phyloP scores from a whole-genome alignment of 2,888 invertebrate species.

The Chrysomela aeneicollis region DNA sequence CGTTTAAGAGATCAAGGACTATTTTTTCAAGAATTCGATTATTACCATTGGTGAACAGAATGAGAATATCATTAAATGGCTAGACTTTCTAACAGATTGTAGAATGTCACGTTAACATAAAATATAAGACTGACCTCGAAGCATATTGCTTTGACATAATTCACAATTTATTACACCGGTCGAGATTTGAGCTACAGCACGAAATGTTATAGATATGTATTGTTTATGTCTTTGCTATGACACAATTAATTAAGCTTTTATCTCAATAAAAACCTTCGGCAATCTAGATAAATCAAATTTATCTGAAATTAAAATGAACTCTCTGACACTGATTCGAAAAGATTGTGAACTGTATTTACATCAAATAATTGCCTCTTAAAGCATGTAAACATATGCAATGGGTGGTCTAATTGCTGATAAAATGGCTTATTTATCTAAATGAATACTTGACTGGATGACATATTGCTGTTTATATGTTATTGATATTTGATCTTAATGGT shows the following conservation, averaged over 20 bases:
- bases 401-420: conserved; percentile 50
- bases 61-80: neutral
- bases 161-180: conserved; percentile 27
- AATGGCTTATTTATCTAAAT: conserved; percentile 34
- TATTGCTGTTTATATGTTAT: conserved; percentile 34
- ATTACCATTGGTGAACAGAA: neutral
- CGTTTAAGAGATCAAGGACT: neutral
- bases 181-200: conserved; percentile 25
- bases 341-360: conserved; percentile 53
- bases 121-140: conserved; percentile 8
- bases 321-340: conserved; percentile 50
- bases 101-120: conserved; percentile 1
- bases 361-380: conserved; percentile 47
- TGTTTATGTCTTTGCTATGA: conserved; percentile 46
- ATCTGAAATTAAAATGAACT: conserved; percentile 55
- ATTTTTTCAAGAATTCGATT: neutral
- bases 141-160: conserved; percentile 29
- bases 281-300: conserved; percentile 48
- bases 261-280: conserved; percentile 42
- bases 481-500: conserved; percentile 8
- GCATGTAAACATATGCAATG: conserved; percentile 46
- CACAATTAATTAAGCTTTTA: conserved; percentile 49
- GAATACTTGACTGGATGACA: conserved; percentile 34
- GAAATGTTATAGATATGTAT: conserved; percentile 39
- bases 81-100: neutral